Evolutionary conservation across 1,140 invertebrate genomes (phyloP).

Genomic region (Heterodera schachtii): DNA sequence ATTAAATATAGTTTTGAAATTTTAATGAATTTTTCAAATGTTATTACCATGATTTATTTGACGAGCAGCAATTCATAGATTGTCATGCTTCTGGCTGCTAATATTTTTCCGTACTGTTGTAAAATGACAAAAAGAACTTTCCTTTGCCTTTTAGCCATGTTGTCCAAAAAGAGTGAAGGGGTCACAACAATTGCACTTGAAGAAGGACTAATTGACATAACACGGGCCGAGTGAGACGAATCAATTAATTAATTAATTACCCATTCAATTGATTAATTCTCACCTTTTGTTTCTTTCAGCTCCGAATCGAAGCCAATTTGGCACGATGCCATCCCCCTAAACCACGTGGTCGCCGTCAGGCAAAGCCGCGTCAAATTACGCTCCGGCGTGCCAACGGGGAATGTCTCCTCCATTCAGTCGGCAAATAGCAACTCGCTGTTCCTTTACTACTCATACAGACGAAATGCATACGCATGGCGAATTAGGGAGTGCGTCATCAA

Average conservation of each 20-base stretch:
- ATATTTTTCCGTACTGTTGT: too few relatives aligned
- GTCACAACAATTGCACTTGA: background rate
- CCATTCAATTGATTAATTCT: background rate
- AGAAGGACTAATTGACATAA: background rate
- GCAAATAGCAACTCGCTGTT: conserved; percentile 40
- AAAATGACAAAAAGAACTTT: too few relatives aligned
- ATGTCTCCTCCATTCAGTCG: background rate
- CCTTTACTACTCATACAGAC: conserved; percentile 49
- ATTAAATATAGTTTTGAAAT: too few relatives aligned
- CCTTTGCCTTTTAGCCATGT: too few relatives aligned
- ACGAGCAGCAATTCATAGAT: too few relatives aligned
- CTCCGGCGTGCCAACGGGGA: conserved; percentile 4
- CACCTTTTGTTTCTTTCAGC: conserved; percentile 11
- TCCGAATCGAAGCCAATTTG: conserved; percentile 23
- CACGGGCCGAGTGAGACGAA: background rate
- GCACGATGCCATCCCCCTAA: conserved; percentile 9
- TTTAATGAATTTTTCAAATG: too few relatives aligned
- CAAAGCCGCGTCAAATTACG: conserved; percentile 17
- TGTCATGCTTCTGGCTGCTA: too few relatives aligned
- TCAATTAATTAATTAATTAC: background rate
- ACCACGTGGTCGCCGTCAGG: conserved; percentile 23
- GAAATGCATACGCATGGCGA: conserved; percentile 51
- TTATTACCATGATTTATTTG: too few relatives aligned
- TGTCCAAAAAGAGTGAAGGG: too few relatives aligned
- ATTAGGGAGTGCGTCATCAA: conserved; percentile 45